Evolutionary conservation across 2,113 vertebrate species (phyloP).

Genomic region (Zeus faber): DNA sequence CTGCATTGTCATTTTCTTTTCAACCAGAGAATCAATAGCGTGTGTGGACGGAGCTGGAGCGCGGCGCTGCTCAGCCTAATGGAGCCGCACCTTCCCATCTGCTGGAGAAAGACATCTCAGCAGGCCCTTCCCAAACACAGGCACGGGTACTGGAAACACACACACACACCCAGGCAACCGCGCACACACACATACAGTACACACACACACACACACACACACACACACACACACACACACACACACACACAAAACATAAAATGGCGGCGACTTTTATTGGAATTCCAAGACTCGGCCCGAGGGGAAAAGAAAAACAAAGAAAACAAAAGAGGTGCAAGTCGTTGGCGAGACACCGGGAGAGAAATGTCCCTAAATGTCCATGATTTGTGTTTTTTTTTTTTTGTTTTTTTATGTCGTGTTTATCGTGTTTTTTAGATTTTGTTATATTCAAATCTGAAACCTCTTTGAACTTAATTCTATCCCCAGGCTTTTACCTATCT

Average conservation of each 20-base stretch:
- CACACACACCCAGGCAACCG: constrained; percentile 27
- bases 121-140: constrained; percentile 35
- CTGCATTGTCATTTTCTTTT: constrained; percentile 65
- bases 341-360: no score
- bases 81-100: constrained; percentile 67
- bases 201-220: constrained; percentile 20
- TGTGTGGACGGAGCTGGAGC: constrained; percentile 56
- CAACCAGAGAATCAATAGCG: constrained; percentile 61
- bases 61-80: constrained; percentile 62
- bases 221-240: background rate
- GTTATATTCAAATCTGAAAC: no score
- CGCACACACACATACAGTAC: constrained; percentile 25
- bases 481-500: no score
- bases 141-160: no score
- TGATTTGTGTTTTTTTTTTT: background rate
- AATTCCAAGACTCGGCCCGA: no score
- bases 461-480: no score
- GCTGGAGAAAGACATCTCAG: constrained; percentile 63
- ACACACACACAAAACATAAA: constrained; percentile 3
- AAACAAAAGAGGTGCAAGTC: no score
- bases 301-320: no score
- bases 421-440: no score
- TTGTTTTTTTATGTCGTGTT: no score
- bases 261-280: constrained; percentile 52
- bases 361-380: background rate